Conservation (phyloP, 2,888 invertebrate genomes). For the Melipona beecheii region DNA sequence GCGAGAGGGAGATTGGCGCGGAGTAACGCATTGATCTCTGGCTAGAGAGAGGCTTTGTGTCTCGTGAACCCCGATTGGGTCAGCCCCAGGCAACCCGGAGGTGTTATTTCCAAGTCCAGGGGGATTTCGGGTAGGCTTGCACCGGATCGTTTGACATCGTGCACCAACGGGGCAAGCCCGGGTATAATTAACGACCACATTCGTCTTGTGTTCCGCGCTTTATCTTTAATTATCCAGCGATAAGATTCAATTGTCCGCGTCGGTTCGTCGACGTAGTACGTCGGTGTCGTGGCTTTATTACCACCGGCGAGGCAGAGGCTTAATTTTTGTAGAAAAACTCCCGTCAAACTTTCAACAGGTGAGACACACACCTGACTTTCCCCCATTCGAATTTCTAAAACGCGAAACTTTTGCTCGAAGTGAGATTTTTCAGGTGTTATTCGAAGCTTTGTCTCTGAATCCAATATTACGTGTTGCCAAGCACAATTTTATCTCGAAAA, state of each 20-base stretch:
- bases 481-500: too few species aligned
- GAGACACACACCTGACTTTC: too few species aligned
- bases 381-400: too few species aligned
- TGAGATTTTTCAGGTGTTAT: too few species aligned
- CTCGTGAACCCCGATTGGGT: conserved; percentile 52
- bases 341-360: too few species aligned
- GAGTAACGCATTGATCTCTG: conserved; percentile 61
- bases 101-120: conserved; percentile 53
- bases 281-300: neutral
- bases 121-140: conserved; percentile 55
- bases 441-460: too few species aligned
- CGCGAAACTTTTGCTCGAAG: too few species aligned
- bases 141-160: conserved; percentile 54
- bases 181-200: conserved; percentile 62
- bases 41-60: conserved; percentile 51
- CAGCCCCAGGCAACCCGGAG: conserved; percentile 45
- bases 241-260: conserved; percentile 50
- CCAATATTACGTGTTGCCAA: too few species aligned
- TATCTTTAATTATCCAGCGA: conserved; percentile 56
- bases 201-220: conserved; percentile 26
- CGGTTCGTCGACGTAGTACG: conserved; percentile 8
- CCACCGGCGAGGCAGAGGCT: too few species aligned
- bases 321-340: too few species aligned
- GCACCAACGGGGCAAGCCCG: neutral
- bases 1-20: neutral